Percentiles rank a stretch among this genome's conserved stretches.
phyloP scores from a whole-genome alignment of 2,113 vertebrate genomes.

The Physeter macrocephalus region DNA sequence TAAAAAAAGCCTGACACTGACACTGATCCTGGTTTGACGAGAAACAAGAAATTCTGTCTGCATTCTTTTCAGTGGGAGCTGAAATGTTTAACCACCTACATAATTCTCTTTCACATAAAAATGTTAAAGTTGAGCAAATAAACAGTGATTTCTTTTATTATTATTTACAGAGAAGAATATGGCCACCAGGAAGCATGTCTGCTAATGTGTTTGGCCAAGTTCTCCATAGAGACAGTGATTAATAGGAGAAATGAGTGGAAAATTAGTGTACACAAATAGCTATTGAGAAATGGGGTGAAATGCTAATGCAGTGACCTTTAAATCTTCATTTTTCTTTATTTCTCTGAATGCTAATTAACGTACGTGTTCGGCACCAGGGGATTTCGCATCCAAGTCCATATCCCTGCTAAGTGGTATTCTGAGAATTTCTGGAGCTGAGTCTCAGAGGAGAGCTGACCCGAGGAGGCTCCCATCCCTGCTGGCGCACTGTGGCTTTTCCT shows the following conservation, averaged over 20 bases:
- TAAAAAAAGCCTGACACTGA: not conserved
- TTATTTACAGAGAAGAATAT: slow-evolving; percentile 30
- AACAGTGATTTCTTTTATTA: not conserved
- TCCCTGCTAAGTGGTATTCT: slow-evolving; percentile 24
- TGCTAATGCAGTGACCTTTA: slow-evolving; percentile 19
- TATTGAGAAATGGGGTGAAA: slow-evolving; percentile 54
- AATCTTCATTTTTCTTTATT: slow-evolving; percentile 49
- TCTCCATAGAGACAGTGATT: slow-evolving; percentile 52
- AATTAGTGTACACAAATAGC: slow-evolving; percentile 40
- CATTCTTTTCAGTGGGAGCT: not conserved
- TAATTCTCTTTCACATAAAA: not conserved
- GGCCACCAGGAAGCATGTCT: not conserved
- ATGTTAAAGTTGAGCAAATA: slow-evolving; percentile 34
- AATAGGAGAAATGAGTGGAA: slow-evolving; percentile 42
- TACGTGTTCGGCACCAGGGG: not conserved
- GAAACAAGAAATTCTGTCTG: not conserved
- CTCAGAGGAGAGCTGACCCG: not conserved
- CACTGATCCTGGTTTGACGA: not conserved
- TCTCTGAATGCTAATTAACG: slow-evolving; percentile 31
- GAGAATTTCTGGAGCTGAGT: not conserved
- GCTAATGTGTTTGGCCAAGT: slow-evolving; percentile 39
- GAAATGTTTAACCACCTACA: not conserved
- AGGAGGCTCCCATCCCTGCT: not conserved
- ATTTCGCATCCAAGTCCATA: not conserved
- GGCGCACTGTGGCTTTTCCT: not conserved